Evolutionary conservation across 1,140 invertebrate genomes (phyloP), one percentile per base, ranked within the genome.

Genomic region (Acromyrmex charruanus): DNA sequence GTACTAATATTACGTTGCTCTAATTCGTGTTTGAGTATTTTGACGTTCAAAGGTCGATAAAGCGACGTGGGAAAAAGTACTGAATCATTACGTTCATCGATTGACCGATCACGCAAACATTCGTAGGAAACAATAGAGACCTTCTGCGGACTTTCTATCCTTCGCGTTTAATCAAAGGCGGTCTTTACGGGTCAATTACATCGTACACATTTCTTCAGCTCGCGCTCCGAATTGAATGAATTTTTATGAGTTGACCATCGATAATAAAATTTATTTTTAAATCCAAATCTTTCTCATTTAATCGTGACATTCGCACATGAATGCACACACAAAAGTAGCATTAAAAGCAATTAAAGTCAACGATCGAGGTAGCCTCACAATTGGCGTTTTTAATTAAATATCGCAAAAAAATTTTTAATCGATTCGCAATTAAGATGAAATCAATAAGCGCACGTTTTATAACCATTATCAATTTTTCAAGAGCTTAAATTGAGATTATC

Each of bases 1-100:
- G 25, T 25, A 25, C 28, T 69, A 59, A 51, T 2, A 49, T 35
- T 28, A 25, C 6, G 44, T 63, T 63, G 61, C 61, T 49, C 61
- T 28, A 39, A 85, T 79, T 79, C 35, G 61, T 77, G 59, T 51
- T 77, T 39, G 51, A 7, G 14, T 12, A 59, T 21, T 31, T 55
- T 31, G 61, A 85, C 16, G 51, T 85, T 79, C 49, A 85, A 65
- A 77, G 74, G 74, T 85, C 61, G 84, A 79, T 6, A 61, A 49
- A 39, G 39, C 35, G 3, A 82, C 21, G 55, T 35, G 51, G 53
- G 21, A 51, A 77, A 81, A 85, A 77, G 59, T 63, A 77, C 25
- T n/a, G 39, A 58, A 10, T 85, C 58, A 85, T 65, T 61, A 28
- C 49, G 69, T 61, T 31, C 69, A 14, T 63, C 77, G 65, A 58